Base-by-base conservation (phyloP, 2,113 vertebrate species). In the Athene noctua region DNA sequence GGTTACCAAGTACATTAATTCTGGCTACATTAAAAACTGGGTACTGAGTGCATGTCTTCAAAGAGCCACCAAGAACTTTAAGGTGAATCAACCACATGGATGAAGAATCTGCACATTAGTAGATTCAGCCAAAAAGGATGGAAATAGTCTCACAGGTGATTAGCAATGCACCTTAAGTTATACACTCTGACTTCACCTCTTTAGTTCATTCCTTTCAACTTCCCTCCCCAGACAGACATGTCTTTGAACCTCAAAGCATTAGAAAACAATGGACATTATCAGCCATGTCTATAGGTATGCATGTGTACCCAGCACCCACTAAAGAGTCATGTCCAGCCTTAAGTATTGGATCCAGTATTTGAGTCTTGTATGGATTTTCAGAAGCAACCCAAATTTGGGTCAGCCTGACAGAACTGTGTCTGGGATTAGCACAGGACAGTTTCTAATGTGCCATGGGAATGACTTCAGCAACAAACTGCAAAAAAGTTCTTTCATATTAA, bases 191-290 rank as follows among this genome's bases (percentile, higher is more conserved):
- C 65, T 81, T 74, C 55, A 46, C 52, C 66, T 67, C 83, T 47
- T 77, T 2, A 49, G 51, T 34, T 46, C 52, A 68, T 74, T 63
- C 38, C 70, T 90, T 91, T 92, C 61, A 81, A 67, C 70, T 67
- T 70, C 42, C 12, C 70, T 71, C 73, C 44, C 44, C n/a, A 59
- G 3, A 0, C 0, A 73, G 44, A 61, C 27, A 86, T 18, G 65
- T 29, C 86, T 97, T 91, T 91, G 86, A 92, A 92, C 51, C 91
- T 81, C 80, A 78, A 81, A 94, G 68, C 34, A 8, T 38, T 59
- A 66, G 30, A 68, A 63, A 86, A 38, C 57, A 22, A 8, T 0
- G 10, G 15, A 22, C 22, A 38, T 32, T 90, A 91, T 80, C 90
- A 90, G 72, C n/a, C 29, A 34, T 1, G 0, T 26, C 42, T 54